Evolutionary conservation across 2,888 invertebrate genomes (phyloP), one percentile per base, ranked within the genome.

Genomic region (Toxonevra muliebris): DNA sequence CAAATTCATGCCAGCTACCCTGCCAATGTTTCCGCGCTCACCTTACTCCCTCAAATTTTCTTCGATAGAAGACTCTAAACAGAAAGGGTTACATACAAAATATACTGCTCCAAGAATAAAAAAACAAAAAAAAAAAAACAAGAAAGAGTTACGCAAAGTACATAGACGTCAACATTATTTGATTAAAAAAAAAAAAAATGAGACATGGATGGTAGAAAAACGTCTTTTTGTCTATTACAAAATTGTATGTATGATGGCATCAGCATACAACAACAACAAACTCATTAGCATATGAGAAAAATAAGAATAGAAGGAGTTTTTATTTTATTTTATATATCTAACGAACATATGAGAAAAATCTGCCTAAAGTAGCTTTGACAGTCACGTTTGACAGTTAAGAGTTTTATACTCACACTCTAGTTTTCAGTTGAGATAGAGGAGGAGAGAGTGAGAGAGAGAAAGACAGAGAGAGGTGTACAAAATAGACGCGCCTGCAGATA

Each of bases 351-450:
- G 10, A 68, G 43, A 20, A 62, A 63, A 54, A 63, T 65, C 50
- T 17, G 43, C 20, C 57, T 41, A 66, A 66, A 66, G 68, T 63
- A 65, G 63, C 70, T 68, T 60, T 61, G 20, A 58, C 64, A 68
- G 69, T 68, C 71, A 71, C 69, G 69, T 69, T 69, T 71, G 69
- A 69, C 69, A 69, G 69, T 66, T 71, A 57, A 65, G 69, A 55
- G 68, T 61, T n/a, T 2, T 30, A 7, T 30, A 2, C 30, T 30
- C 30, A 30, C 30, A 30, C 30, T 30, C 30, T 30, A n/a, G n/a
- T n/a, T n/a, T n/a, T n/a, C n/a, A n/a, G n/a, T n/a, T 30, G 30
- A 30, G 2, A 7, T 7, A 30, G 30, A 4, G 7, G 3, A 30
- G 30, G 2, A 4, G 30, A 30, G 30, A 30, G 30, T 30, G 30